phyloP scores from a whole-genome alignment of 1,140 invertebrate genomes.

The Drosophila chauvacae region DNA sequence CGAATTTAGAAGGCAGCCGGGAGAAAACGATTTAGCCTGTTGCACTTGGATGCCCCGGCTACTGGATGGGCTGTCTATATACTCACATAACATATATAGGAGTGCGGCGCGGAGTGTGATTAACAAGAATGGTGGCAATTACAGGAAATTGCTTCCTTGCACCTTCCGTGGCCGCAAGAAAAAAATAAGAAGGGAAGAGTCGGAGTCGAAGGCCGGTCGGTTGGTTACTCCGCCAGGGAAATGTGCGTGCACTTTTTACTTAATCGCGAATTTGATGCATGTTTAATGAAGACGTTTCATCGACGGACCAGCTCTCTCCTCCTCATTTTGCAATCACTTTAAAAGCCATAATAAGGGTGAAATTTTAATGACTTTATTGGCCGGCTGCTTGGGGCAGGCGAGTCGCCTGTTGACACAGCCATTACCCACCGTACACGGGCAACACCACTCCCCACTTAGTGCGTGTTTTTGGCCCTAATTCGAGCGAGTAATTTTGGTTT shows the following conservation, averaged over 20 bases:
- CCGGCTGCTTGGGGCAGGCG: conserved; percentile 19
- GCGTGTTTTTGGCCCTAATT: conserved; percentile 68
- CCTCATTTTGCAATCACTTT: conserved; percentile 81
- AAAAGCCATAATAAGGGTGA: conserved; percentile 84
- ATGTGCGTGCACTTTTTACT: conserved; percentile 80
- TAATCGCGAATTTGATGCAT: conserved; percentile 78
- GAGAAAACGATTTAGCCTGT: conserved; percentile 51
- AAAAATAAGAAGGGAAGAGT: conserved; percentile 12
- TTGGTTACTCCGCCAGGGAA: conserved; percentile 63
- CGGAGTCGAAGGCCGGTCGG: conserved; percentile 5
- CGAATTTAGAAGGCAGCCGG: conserved; percentile 64
- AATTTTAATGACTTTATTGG: conserved; percentile 83
- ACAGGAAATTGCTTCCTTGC: conserved; percentile 83
- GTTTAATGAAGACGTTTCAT: conserved; percentile 78
- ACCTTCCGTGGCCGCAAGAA: conserved; percentile 65
- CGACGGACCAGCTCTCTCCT: conserved; percentile 33
- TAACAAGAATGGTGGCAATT: conserved; percentile 84
- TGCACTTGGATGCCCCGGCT: conserved; percentile 60
- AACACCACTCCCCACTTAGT: conserved; percentile 39
- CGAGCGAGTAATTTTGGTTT: conserved; percentile 34
- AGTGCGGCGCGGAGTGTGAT: conserved; percentile 59
- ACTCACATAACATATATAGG: conserved; percentile 16
- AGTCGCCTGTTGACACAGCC: conserved; percentile 70
- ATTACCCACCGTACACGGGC: conserved; percentile 37
- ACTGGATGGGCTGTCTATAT: conserved; percentile 35